phyloP scores from a whole-genome alignment of 2,797 vertebrate species.

The Podargus strigoides region DNA sequence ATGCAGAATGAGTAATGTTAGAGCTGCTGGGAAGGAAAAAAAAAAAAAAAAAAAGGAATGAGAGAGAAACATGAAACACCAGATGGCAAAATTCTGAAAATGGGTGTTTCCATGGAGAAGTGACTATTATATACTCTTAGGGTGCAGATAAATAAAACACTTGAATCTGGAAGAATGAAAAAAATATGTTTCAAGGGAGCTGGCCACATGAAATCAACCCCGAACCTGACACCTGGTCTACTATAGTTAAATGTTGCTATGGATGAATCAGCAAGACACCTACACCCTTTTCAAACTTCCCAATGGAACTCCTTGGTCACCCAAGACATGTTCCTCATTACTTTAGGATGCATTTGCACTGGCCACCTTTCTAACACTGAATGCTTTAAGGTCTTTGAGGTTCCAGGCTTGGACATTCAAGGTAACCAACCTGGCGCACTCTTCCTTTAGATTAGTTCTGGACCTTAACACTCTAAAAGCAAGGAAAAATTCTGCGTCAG shows the following conservation, averaged over 20 bases:
- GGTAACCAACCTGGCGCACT: neutral
- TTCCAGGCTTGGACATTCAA: neutral
- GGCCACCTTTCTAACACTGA: neutral
- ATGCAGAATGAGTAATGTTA: slow-evolving; percentile 51
- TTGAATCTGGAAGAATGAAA: neutral
- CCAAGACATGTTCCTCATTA: neutral
- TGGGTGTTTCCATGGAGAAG: slow-evolving; percentile 60
- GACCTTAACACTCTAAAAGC: neutral
- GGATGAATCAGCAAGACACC: neutral
- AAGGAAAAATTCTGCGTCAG: neutral
- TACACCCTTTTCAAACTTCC: neutral
- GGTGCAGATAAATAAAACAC: neutral
- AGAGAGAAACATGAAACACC: slow-evolving; percentile 42
- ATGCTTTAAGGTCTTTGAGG: neutral
- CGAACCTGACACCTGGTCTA: neutral
- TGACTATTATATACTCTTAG: neutral
- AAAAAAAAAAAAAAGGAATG: neutral
- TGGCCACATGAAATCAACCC: neutral
- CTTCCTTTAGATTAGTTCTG: neutral
- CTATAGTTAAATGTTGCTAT: neutral
- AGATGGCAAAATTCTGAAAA: slow-evolving; percentile 68
- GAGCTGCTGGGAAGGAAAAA: neutral
- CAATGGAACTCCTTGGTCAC: neutral
- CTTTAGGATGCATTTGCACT: neutral
- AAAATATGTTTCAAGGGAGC: neutral